Percentiles rank a stretch among this genome's conserved stretches.
Evolutionary conservation across 2,888 invertebrate genomes (phyloP).

Genomic region (Ptychoptera albimana): DNA sequence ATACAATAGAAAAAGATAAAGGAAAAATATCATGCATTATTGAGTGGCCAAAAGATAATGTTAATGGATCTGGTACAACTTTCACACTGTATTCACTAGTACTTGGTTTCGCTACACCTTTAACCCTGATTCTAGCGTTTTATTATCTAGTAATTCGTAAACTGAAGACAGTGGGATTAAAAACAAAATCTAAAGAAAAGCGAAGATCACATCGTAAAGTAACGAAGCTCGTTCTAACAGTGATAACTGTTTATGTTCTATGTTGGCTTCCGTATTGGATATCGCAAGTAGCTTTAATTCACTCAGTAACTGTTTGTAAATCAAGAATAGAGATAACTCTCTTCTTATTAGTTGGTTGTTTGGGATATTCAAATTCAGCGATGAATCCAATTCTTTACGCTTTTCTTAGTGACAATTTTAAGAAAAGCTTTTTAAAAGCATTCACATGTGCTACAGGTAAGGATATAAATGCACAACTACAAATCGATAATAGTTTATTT

Average conservation of each 20-base stretch:
- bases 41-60: constrained; percentile 54
- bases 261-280: constrained; percentile 94
- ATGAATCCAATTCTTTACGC: constrained; percentile 89
- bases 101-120: constrained; percentile 73
- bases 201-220: constrained; percentile 79
- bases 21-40: constrained; percentile 58
- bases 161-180: constrained; percentile 73
- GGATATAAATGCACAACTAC: constrained; percentile 72
- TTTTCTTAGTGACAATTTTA: constrained; percentile 85
- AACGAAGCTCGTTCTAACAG: constrained; percentile 80
- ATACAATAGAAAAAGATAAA: constrained; percentile 43
- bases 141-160: constrained; percentile 79
- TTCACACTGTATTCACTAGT: constrained; percentile 80
- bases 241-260: constrained; percentile 77
- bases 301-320: constrained; percentile 53
- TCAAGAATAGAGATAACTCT: constrained; percentile 59
- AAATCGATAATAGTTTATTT: constrained; percentile 77
- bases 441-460: constrained; percentile 78
- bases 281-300: constrained; percentile 69
- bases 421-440: constrained; percentile 85
- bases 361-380: constrained; percentile 70
- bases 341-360: constrained; percentile 71
- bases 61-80: constrained; percentile 53
- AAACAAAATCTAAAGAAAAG: constrained; percentile 83
- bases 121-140: constrained; percentile 71